Percentiles rank a stretch among this genome's conserved stretches.
phyloP scores from a whole-genome alignment of 2,888 invertebrate species.

The Diarsia brunnea region DNA sequence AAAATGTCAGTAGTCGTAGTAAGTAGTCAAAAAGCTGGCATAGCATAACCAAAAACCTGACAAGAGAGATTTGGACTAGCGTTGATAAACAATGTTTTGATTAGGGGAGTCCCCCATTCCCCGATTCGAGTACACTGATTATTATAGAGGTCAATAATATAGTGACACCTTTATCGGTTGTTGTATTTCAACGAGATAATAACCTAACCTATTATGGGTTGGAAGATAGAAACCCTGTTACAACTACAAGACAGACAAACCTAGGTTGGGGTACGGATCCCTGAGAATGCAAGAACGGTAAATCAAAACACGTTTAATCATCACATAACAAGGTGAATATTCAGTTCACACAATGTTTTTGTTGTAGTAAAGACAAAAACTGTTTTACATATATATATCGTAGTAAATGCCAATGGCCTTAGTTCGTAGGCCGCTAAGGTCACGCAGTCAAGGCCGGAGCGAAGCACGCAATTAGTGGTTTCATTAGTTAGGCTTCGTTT shows the following conservation, averaged over 20 bases:
- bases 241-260: not conserved
- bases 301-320: slow-evolving; percentile 8
- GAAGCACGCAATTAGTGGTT: slow-evolving; percentile 80
- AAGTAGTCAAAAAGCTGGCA: not conserved
- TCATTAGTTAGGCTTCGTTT: slow-evolving; percentile 81
- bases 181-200: not conserved
- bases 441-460: slow-evolving; percentile 76
- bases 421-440: slow-evolving; percentile 76
- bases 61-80: no score
- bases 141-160: not conserved
- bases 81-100: not conserved
- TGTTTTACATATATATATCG: slow-evolving; percentile 48
- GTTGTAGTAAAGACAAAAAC: slow-evolving; percentile 28
- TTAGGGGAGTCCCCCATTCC: not conserved
- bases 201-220: not conserved
- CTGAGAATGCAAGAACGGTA: not conserved
- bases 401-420: slow-evolving; percentile 78
- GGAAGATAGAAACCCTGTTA: no score
- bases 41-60: not conserved
- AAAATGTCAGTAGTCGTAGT: not conserved
- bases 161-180: not conserved
- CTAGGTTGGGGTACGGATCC: not conserved
- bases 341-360: slow-evolving; percentile 32
- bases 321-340: slow-evolving; percentile 1
- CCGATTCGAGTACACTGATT: not conserved